Evolutionary conservation across 2,113 vertebrate genomes (phyloP).

Genomic region (Grus americana): DNA sequence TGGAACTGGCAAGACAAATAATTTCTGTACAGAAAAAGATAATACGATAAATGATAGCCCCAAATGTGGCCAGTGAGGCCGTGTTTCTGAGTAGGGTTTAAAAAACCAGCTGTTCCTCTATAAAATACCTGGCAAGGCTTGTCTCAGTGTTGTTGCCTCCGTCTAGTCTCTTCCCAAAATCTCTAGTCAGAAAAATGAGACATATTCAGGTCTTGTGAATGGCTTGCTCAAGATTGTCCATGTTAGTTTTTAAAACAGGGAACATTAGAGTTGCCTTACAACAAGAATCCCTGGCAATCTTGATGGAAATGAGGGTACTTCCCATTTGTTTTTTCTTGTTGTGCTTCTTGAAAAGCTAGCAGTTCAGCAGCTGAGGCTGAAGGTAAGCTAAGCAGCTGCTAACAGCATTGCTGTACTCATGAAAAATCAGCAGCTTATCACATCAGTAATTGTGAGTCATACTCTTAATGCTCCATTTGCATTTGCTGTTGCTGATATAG

Average conservation of each 20-base stretch:
- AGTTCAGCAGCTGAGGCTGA: background rate
- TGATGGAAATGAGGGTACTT: background rate
- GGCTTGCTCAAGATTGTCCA: background rate
- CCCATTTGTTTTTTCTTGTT: background rate
- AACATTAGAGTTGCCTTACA: background rate
- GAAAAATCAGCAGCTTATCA: constrained; percentile 5
- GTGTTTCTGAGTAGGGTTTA: background rate
- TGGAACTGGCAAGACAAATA: background rate
- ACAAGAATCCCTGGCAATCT: background rate
- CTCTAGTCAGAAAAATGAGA: background rate
- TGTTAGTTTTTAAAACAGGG: background rate
- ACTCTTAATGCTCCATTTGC: background rate
- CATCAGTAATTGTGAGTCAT: background rate
- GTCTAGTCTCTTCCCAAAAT: background rate
- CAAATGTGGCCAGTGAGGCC: background rate
- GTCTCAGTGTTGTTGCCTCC: background rate
- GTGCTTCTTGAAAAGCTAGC: background rate
- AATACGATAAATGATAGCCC: background rate
- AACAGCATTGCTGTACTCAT: background rate
- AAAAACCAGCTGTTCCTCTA: background rate
- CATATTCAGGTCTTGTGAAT: background rate
- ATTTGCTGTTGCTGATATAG: background rate
- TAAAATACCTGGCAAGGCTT: background rate
- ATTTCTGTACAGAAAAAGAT: background rate
- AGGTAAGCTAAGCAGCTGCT: background rate